These are phyloP conservation scores for Nemurella pictetii DNA, from an alignment of 2,888 invertebrate species.

Conservation along the genomic window DNA sequence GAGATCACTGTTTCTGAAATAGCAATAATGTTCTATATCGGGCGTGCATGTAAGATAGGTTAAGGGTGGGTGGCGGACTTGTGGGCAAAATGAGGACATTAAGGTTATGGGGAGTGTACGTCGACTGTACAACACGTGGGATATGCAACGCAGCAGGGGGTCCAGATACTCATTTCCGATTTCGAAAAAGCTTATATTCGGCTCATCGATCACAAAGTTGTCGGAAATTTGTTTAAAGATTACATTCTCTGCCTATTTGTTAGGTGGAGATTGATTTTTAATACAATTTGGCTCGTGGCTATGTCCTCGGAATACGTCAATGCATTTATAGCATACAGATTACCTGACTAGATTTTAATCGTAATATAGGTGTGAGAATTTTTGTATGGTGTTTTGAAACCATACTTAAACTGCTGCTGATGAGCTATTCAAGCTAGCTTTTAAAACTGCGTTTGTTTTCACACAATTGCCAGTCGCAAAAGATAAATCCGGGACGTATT, in stretches of 20 bases:
- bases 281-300: background rate
- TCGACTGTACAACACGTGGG: background rate
- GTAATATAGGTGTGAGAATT: too few species aligned
- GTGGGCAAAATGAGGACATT: background rate
- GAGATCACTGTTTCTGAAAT: background rate
- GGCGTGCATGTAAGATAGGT: background rate
- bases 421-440: too few species aligned
- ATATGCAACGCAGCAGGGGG: background rate
- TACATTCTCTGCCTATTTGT: background rate
- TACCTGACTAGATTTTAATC: too few species aligned
- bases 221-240: conserved; percentile 22
- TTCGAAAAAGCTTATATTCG: background rate
- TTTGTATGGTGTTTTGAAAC: background rate
- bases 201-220: conserved; percentile 24
- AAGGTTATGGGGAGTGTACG: background rate
- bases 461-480: too few species aligned
- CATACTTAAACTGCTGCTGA: too few species aligned
- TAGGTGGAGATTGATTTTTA: background rate
- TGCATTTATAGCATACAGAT: too few species aligned
- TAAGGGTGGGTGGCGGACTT: background rate
- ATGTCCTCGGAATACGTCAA: background rate
- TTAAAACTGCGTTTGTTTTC: too few species aligned
- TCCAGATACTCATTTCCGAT: background rate
- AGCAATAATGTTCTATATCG: background rate
- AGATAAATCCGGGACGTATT: background rate